A percentile compares a stretch with the other conserved stretches of the same genome.
Evolutionary conservation across 2,113 vertebrate species (phyloP).

Genomic region (Hoplias malabaricus): DNA sequence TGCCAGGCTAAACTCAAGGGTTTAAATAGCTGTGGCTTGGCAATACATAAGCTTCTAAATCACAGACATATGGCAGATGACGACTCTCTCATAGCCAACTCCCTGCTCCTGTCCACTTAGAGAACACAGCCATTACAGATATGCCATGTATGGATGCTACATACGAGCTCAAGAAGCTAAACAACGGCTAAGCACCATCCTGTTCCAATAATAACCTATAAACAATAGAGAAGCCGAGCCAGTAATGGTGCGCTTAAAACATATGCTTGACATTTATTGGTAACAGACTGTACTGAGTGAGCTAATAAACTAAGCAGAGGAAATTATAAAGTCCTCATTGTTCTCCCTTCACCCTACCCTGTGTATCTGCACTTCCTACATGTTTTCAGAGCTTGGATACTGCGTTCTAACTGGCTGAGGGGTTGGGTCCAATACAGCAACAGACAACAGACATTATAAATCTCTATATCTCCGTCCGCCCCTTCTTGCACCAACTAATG

Average conservation of each 20-base stretch:
- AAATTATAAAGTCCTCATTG: neutral
- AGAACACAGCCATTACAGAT: neutral
- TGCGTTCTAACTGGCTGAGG: neutral
- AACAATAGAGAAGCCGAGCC: neutral
- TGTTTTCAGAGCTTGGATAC: neutral
- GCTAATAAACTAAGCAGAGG: neutral
- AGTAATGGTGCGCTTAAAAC: neutral
- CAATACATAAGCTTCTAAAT: conserved; percentile 26
- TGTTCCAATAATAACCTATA: neutral
- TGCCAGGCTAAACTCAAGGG: conserved; percentile 5
- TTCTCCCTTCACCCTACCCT: neutral
- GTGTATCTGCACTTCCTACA: neutral
- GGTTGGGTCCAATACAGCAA: neutral
- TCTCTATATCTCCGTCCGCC: no score
- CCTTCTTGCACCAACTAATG: no score
- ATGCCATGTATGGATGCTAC: neutral
- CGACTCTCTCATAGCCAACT: neutral
- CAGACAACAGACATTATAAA: no score
- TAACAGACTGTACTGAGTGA: neutral
- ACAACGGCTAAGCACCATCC: neutral
- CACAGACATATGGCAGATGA: conserved; percentile 14
- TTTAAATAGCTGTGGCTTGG: conserved; percentile 35
- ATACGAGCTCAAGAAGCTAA: neutral
- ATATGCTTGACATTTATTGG: neutral
- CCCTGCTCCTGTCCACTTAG: neutral